Evolutionary conservation across 2,888 invertebrate genomes (phyloP).

Genomic region (Eilema caniola): DNA sequence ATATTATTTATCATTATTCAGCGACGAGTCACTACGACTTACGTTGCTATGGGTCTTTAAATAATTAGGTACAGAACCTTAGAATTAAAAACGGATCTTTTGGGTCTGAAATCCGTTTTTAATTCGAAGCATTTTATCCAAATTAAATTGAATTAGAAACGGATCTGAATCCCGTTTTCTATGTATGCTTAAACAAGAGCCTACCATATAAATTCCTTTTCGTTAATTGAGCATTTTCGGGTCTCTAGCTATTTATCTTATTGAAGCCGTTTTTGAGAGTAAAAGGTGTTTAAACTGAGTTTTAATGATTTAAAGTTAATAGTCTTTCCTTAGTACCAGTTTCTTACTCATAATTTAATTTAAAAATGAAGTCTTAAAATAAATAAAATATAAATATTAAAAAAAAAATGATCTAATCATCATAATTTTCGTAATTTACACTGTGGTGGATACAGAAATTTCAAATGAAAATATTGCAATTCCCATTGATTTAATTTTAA

Average conservation of each 20-base stretch:
- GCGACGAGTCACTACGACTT: not conserved
- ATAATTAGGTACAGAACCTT: not conserved
- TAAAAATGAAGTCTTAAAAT: too few species aligned
- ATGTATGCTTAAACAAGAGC: too few species aligned
- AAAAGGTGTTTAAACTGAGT: too few species aligned
- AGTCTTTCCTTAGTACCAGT: not conserved
- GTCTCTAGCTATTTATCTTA: not conserved
- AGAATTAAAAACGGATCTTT: constrained; percentile 4
- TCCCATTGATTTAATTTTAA: not conserved
- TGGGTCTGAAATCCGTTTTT: not conserved
- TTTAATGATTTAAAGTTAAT: not conserved
- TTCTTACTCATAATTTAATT: constrained; percentile 4
- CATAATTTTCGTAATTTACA: not conserved
- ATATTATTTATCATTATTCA: constrained; percentile 19
- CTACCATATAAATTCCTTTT: not conserved
- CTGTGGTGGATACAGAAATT: not conserved
- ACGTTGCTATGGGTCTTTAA: not conserved
- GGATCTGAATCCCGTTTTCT: too few species aligned
- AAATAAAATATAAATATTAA: not conserved
- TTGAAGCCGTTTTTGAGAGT: not conserved
- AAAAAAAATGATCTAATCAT: not conserved
- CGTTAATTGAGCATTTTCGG: not conserved
- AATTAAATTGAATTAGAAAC: not conserved
- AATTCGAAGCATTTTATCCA: not conserved
- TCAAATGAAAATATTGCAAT: not conserved